phyloP scores from a whole-genome alignment of 1,140 invertebrate genomes.

The Drosophila neocordata region DNA sequence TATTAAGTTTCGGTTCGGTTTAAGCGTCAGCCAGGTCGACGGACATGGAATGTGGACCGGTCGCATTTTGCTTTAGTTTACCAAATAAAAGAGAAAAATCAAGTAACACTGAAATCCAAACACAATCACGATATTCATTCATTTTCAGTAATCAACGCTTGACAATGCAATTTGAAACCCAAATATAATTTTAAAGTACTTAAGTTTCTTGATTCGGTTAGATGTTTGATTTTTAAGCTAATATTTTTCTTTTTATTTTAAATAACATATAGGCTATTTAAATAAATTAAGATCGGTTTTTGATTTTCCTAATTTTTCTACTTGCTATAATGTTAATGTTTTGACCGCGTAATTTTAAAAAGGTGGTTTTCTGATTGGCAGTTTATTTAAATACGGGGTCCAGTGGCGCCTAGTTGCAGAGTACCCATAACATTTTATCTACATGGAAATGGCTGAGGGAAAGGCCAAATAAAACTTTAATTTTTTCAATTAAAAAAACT shows the following conservation, averaged over 20 bases:
- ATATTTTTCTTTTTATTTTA: no score
- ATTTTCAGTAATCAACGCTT: neutral
- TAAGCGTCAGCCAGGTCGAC: constrained; percentile 7
- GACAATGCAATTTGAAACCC: constrained; percentile 1
- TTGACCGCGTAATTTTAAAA: neutral
- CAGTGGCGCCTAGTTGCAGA: neutral
- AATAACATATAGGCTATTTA: neutral
- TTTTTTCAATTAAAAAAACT: no score
- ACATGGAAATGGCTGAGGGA: neutral
- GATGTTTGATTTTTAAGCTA: neutral
- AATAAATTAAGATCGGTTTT: neutral
- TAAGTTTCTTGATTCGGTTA: neutral
- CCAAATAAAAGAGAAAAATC: constrained; percentile 14
- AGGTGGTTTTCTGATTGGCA: neutral
- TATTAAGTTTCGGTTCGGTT: constrained; percentile 15
- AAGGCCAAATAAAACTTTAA: no score
- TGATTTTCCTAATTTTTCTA: neutral
- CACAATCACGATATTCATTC: constrained; percentile 9
- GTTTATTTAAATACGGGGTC: neutral
- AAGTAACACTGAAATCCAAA: constrained; percentile 7
- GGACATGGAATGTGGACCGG: constrained; percentile 18
- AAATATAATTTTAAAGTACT: constrained; percentile 4
- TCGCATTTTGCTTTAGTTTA: constrained; percentile 10
- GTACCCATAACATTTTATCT: neutral
- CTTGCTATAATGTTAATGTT: neutral